Conservation (phyloP, 2,113 vertebrate species). For the Sula dactylatra region DNA sequence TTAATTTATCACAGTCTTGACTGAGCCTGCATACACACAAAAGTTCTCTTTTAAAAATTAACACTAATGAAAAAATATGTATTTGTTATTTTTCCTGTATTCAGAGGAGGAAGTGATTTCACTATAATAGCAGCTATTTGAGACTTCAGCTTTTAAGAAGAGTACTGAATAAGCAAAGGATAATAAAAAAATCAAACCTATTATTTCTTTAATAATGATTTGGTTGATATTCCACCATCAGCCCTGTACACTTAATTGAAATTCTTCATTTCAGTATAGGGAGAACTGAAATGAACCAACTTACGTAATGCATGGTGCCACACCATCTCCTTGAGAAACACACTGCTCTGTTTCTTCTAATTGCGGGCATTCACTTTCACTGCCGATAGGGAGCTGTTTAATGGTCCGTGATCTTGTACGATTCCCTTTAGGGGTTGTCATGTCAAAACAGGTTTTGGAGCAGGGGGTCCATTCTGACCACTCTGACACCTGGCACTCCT, state of each 20-base stretch:
- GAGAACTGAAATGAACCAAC: constrained; percentile 32
- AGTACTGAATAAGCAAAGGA: not conserved
- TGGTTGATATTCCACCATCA: not conserved
- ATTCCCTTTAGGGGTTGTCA: constrained; percentile 73
- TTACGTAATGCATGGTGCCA: constrained; percentile 87
- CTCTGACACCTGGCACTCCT: constrained; percentile 87
- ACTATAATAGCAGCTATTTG: not conserved
- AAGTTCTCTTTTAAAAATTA: not conserved
- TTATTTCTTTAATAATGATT: not conserved
- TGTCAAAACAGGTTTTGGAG: constrained; percentile 83
- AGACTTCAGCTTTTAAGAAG: not conserved
- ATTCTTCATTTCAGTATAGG: not conserved
- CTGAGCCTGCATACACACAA: not conserved
- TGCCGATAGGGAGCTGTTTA: constrained; percentile 82
- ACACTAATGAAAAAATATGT: not conserved
- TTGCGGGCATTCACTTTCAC: constrained; percentile 78
- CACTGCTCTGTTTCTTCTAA: constrained; percentile 86
- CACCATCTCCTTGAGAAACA: constrained; percentile 75
- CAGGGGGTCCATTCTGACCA: constrained; percentile 90
- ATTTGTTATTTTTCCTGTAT: not conserved
- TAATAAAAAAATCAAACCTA: not conserved
- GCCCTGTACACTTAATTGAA: fast-evolving
- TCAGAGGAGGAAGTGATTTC: not conserved
- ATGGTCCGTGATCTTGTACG: constrained; percentile 80
- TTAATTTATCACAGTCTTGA: not conserved